These are phyloP conservation scores for Argyresthia albistria DNA, from an alignment of 2,888 invertebrate genomes.

Conservation along the genomic window DNA sequence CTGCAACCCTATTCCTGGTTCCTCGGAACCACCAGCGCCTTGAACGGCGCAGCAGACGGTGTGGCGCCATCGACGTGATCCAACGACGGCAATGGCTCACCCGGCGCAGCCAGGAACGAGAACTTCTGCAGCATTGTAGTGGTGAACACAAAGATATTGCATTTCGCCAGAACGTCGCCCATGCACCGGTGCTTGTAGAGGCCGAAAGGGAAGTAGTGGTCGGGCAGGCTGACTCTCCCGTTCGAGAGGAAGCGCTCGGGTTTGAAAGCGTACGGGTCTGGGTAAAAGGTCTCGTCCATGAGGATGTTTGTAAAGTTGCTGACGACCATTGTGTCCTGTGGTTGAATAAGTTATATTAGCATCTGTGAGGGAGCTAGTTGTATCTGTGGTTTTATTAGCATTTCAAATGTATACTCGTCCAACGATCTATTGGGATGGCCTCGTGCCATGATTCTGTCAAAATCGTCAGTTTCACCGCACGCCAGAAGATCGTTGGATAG, in stretches of 20 bases:
- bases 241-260: constrained; percentile 82
- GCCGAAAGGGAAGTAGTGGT: constrained; percentile 84
- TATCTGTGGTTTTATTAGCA: no score
- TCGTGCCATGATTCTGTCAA: no score
- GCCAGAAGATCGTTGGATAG: no score
- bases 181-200: constrained; percentile 85
- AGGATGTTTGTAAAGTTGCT: constrained; percentile 82
- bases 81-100: constrained; percentile 74
- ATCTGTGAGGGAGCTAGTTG: no score
- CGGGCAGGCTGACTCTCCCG: constrained; percentile 75
- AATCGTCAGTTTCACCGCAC: no score
- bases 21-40: constrained; percentile 74
- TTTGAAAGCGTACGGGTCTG: constrained; percentile 79
- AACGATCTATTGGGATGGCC: no score
- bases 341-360: neutral
- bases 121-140: constrained; percentile 82
- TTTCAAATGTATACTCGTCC: no score
- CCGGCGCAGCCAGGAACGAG: constrained; percentile 76
- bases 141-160: constrained; percentile 84
- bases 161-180: constrained; percentile 82
- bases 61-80: constrained; percentile 85
- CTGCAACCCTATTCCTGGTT: constrained; percentile 19
- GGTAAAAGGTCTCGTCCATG: constrained; percentile 77
- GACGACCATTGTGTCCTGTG: constrained; percentile 84
- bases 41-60: constrained; percentile 81